phyloP scores from a whole-genome alignment of 2,797 vertebrate genomes.

The Synaphobranchus kaupii region DNA sequence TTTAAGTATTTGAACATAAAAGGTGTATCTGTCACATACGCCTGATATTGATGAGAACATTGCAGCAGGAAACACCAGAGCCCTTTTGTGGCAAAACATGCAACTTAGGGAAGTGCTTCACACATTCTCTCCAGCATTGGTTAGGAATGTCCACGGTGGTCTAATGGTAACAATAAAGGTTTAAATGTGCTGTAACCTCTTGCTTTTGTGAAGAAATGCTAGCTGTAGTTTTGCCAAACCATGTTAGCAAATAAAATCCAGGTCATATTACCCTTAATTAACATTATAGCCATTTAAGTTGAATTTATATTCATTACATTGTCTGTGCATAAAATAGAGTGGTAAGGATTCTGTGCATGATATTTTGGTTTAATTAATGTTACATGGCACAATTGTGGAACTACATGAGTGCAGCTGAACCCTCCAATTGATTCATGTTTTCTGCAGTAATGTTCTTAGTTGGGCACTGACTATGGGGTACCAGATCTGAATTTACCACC shows the following conservation, averaged over 20 bases:
- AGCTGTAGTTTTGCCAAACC: background rate
- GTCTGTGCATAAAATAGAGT: background rate
- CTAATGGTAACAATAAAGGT: too few relatives aligned
- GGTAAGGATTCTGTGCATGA: background rate
- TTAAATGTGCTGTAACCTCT: too few relatives aligned
- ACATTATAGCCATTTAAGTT: background rate
- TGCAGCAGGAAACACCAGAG: too few relatives aligned
- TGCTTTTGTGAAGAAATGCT: too few relatives aligned
- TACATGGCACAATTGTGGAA: background rate
- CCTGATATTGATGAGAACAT: too few relatives aligned
- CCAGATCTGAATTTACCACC: background rate
- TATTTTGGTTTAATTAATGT: background rate
- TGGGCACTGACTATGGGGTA: background rate
- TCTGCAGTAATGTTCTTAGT: background rate
- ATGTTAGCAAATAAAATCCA: background rate
- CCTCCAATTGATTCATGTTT: background rate
- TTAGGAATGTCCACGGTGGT: too few relatives aligned
- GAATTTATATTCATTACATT: background rate
- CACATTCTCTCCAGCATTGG: too few relatives aligned
- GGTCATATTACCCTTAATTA: background rate
- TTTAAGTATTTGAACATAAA: too few relatives aligned
- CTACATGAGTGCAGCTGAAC: background rate
- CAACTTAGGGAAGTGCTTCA: too few relatives aligned
- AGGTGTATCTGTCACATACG: too few relatives aligned
- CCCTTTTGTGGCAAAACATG: too few relatives aligned